A percentile compares a stretch with the other conserved stretches of the same genome.
Conservation (phyloP, 2,888 invertebrate genomes). For the Chironomus riparius region DNA sequence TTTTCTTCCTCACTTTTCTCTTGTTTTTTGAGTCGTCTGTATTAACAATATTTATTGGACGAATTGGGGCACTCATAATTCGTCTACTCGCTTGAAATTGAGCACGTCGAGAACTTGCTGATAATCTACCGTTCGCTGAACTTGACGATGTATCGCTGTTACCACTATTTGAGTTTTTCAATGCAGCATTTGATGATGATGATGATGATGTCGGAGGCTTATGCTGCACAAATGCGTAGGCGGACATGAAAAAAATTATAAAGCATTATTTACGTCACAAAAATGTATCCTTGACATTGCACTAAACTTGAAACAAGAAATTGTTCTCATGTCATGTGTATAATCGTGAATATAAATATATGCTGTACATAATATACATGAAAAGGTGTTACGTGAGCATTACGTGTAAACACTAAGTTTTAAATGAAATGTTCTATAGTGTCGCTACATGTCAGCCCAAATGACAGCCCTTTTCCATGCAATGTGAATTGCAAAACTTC, state of each 20-base stretch:
- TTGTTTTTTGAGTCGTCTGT: conserved; percentile 20
- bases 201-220: neutral
- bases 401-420: neutral
- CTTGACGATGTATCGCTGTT: neutral
- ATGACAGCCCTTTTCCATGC: conserved; percentile 13
- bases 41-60: conserved; percentile 31
- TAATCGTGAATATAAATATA: neutral
- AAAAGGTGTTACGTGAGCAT: neutral
- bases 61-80: conserved; percentile 44
- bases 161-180: neutral
- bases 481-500: neutral
- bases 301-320: neutral
- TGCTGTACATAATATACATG: no score
- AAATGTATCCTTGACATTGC: conserved; percentile 14
- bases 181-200: conserved; percentile 9
- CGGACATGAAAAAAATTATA: neutral
- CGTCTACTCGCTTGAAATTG: conserved; percentile 34
- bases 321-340: neutral
- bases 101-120: conserved; percentile 30
- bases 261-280: neutral
- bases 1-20: conserved; percentile 10
- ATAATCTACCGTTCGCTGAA: neutral
- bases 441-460: conserved; percentile 5
- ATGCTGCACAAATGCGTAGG: neutral
- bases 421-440: neutral